Evolutionary conservation across 2,797 vertebrate species (phyloP).

Genomic region (Morus bassanus): DNA sequence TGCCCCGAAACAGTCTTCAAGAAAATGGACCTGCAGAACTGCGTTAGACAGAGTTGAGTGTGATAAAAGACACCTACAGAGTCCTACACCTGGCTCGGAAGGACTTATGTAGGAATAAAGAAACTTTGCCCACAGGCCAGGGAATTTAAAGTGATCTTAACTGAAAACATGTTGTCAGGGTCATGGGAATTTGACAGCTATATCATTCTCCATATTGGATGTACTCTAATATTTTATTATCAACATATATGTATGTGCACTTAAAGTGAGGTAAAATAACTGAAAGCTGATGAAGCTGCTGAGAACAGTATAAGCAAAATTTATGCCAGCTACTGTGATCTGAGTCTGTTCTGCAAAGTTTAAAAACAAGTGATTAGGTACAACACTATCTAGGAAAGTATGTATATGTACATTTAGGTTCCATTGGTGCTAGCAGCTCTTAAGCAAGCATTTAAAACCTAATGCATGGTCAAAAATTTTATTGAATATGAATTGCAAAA

Average conservation of each 20-base stretch:
- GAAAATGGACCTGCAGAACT: neutral
- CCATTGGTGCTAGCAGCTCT: neutral
- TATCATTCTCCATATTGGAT: neutral
- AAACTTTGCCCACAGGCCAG: neutral
- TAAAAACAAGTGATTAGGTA: neutral
- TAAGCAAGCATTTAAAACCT: neutral
- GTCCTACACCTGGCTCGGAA: neutral
- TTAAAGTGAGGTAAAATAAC: slow-evolving; percentile 19
- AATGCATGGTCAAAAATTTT: neutral
- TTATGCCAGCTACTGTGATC: neutral
- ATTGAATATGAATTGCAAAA: neutral
- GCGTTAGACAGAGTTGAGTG: neutral
- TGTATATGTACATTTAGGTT: accelerated
- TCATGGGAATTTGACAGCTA: neutral
- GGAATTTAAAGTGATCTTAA: neutral
- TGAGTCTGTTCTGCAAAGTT: neutral
- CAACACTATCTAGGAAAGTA: neutral
- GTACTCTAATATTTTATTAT: slow-evolving; percentile 7
- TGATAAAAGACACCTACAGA: neutral
- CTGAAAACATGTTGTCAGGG: accelerated
- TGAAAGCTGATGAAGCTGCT: neutral
- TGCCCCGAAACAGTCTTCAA: neutral
- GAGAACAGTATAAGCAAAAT: neutral
- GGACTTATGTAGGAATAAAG: accelerated
- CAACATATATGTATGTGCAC: neutral